Base-by-base conservation (phyloP, 2,113 vertebrate genomes). In the Rhinopomastus cyanomelas region DNA sequence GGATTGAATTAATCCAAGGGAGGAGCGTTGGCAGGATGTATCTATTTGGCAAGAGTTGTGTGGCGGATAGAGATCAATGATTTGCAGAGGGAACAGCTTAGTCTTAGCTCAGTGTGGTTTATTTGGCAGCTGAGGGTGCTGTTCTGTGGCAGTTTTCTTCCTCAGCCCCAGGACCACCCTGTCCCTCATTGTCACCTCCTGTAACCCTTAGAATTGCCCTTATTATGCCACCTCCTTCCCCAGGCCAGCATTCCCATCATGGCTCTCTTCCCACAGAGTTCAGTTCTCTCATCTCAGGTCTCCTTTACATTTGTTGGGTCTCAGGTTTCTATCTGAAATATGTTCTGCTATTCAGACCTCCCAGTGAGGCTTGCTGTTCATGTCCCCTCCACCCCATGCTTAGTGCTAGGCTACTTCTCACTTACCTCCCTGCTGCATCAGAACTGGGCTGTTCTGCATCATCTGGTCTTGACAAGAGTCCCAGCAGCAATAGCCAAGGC, bases 1-100 rank as follows among this genome's bases (percentile, higher is more conserved):
- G 60, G 67, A 72, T 60, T 85, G 68, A 93, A 76, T 86, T 92
- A 92, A 89, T 91, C 61, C 51, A 82, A 82, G 81, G 79, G 86
- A 93, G 74, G 81, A 89, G 60, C 48, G 49, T 78, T 95, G 81
- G 86, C 66, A 92, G 77, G 60, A 80, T 52, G 7, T 65, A 52
- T 80, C 52, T 80, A 46, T 88, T 83, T 89, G 71, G 60, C 21
- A n/a, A 25, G 55, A 77, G 46, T 6, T 65, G 48, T 52, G 12
- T 23, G 36, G 20, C 27, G 20, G 21, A 15, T 42, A 73, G 64
- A 89, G 52, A 91, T 73, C 46, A 84, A 56, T 90, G 61, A 73
- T 81, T 83, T 85, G 53, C 57, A 86, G 73, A 72, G 52, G 39
- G 29, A 87, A 69, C 81, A 39, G 85, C 78, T 86, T 46, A 57